Conservation (phyloP, 1,140 invertebrate genomes). For the Spodoptera litura region DNA sequence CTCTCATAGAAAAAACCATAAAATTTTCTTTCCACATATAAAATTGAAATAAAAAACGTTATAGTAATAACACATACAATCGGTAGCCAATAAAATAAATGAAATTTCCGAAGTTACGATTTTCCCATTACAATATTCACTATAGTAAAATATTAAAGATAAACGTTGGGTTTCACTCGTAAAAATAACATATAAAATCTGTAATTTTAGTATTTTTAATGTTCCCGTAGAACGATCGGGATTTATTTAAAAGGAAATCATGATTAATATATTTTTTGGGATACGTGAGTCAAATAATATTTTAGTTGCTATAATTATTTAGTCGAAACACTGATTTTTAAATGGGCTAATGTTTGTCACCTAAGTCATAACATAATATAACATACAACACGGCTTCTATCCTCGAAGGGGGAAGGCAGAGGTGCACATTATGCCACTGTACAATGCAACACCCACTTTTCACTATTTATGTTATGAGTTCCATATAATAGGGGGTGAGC, state of each 20-base stretch:
- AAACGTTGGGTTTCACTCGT: conserved; percentile 33
- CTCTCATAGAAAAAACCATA: background rate
- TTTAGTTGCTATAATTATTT: too few relatives aligned
- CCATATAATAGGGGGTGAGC: too few relatives aligned
- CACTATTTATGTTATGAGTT: too few relatives aligned
- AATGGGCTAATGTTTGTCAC: too few relatives aligned
- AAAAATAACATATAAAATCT: conserved; percentile 41
- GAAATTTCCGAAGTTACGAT: conserved; percentile 42
- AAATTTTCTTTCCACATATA: conserved; percentile 28
- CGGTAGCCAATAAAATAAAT: conserved; percentile 40
- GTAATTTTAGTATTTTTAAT: conserved; percentile 42
- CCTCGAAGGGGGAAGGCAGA: too few relatives aligned
- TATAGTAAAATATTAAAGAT: conserved; percentile 32
- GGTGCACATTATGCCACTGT: too few relatives aligned
- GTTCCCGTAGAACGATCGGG: background rate
- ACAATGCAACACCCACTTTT: too few relatives aligned
- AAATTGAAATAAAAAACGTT: conserved; percentile 41
- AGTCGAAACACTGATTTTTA: too few relatives aligned
- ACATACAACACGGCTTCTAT: too few relatives aligned
- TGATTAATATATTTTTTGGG: conserved; percentile 17
- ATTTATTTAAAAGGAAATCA: background rate
- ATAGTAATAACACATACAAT: conserved; percentile 42
- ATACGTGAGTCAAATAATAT: conserved; percentile 6
- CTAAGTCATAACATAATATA: too few relatives aligned
- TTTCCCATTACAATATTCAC: conserved; percentile 25